A percentile compares a stretch with the other conserved stretches of the same genome.
Conservation (phyloP, 1,140 invertebrate species). For the Leptopilina boulardi region DNA sequence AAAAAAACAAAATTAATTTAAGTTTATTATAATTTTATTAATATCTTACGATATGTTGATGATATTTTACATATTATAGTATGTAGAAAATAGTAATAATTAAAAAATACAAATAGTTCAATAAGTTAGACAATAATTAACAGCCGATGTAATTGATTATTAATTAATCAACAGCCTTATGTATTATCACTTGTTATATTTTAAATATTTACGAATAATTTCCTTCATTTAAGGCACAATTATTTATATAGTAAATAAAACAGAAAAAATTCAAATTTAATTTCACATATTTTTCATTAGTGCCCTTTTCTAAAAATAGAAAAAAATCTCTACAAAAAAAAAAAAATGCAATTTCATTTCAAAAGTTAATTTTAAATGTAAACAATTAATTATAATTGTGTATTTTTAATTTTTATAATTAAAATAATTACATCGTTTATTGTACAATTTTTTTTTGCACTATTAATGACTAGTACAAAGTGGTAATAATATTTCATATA, state of each 20-base stretch:
- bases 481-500: too few relatives aligned
- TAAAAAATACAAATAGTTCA: not conserved
- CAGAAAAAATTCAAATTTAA: too few relatives aligned
- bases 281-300: not conserved
- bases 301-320: too few relatives aligned
- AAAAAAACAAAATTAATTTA: not conserved
- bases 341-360: too few relatives aligned
- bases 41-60: slow-evolving; percentile 10
- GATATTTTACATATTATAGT: not conserved
- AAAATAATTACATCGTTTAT: not conserved
- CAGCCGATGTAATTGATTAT: slow-evolving; percentile 13
- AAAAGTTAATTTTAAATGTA: too few relatives aligned
- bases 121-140: slow-evolving; percentile 19
- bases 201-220: slow-evolving; percentile 9
- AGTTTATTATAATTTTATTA: not conserved
- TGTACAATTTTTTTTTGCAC: not conserved
- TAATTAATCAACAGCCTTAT: slow-evolving; percentile 26
- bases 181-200: not conserved
- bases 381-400: too few relatives aligned
- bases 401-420: too few relatives aligned
- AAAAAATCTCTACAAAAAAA: not conserved
- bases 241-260: not conserved
- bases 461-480: slow-evolving; percentile 1
- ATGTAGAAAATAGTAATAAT: not conserved
- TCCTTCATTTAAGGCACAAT: slow-evolving; percentile 27